Percentiles rank a stretch among this genome's conserved stretches.
phyloP scores from a whole-genome alignment of 2,113 vertebrate species.

The Zosterops lateralis region DNA sequence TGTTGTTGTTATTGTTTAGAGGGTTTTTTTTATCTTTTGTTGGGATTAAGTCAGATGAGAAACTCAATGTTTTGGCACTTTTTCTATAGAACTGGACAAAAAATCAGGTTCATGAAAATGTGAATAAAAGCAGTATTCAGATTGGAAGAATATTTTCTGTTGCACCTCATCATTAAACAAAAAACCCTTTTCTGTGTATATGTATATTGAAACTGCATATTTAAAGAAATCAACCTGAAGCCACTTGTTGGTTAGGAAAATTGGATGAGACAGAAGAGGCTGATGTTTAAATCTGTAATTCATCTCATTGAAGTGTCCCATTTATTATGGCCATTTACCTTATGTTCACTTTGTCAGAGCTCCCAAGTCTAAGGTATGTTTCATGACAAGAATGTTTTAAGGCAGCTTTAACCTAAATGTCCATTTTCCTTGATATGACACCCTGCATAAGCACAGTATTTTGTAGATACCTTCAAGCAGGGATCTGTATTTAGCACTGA shows the following conservation, averaged over 20 bases:
- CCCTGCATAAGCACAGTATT: neutral
- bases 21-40: neutral
- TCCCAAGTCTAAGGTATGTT: neutral
- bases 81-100: neutral
- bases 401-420: neutral
- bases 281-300: neutral
- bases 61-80: rapidly evolving
- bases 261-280: neutral
- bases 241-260: neutral
- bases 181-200: neutral
- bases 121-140: neutral
- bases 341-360: neutral
- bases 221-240: neutral
- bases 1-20: neutral
- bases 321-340: neutral
- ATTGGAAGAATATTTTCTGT: neutral
- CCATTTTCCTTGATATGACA: neutral
- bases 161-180: neutral
- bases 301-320: neutral
- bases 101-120: neutral
- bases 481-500: neutral
- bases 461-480: neutral
- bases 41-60: neutral
- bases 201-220: neutral
- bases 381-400: neutral